Conservation (phyloP, 2,113 vertebrate species). For the Trichomycterus rosablanca region DNA sequence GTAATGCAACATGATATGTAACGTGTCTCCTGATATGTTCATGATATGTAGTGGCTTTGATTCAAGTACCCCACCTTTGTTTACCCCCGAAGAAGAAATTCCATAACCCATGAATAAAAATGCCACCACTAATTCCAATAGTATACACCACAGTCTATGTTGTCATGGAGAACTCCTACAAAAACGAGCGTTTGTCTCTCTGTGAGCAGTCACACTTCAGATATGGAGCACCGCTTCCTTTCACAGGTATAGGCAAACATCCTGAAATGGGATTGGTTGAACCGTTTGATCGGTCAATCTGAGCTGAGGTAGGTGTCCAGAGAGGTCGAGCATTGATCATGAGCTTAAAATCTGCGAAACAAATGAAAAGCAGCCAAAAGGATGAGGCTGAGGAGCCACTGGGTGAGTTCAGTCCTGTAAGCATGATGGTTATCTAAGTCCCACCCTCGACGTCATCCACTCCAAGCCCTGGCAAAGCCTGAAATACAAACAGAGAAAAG, state of each 20-base stretch:
- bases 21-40: slow-evolving; percentile 15
- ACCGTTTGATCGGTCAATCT: slow-evolving; percentile 14
- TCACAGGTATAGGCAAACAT: neutral
- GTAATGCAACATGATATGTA: slow-evolving; percentile 28
- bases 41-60: slow-evolving; percentile 34
- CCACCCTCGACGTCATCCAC: slow-evolving; percentile 97
- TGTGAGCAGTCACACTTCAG: slow-evolving; percentile 13
- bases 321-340: slow-evolving; percentile 26
- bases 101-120: neutral
- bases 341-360: slow-evolving; percentile 8
- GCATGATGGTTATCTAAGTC: slow-evolving; percentile 88
- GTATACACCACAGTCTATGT: neutral
- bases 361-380: slow-evolving; percentile 14
- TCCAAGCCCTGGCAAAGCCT: slow-evolving; percentile 97
- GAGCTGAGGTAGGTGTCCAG: slow-evolving; percentile 45
- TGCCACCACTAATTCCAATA: neutral
- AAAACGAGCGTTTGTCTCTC: neutral
- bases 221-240: neutral
- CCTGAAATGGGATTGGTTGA: slow-evolving; percentile 4
- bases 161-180: slow-evolving; percentile 10
- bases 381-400: slow-evolving; percentile 13
- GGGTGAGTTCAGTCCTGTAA: slow-evolving; percentile 25
- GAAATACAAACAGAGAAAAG: slow-evolving; percentile 8
- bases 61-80: neutral
- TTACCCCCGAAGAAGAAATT: neutral